Percentiles rank a stretch among this genome's conserved stretches.
Evolutionary conservation across 2,888 invertebrate species (phyloP).

Genomic region (Pandemis heparana): DNA sequence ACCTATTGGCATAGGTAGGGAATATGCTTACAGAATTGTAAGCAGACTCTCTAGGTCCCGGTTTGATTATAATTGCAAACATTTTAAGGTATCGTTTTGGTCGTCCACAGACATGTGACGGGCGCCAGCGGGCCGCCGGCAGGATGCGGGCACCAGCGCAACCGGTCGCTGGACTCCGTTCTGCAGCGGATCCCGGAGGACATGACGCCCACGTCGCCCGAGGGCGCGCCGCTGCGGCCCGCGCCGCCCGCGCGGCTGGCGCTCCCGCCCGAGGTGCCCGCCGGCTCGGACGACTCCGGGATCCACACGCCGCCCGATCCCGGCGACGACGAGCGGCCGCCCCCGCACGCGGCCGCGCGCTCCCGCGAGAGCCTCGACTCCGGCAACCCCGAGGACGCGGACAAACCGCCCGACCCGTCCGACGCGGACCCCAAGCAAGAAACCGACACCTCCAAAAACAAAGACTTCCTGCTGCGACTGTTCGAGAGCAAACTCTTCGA

Average conservation of each 20-base stretch:
- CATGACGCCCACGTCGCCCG: conserved; percentile 86
- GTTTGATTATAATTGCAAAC: background rate
- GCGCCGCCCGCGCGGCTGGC: conserved; percentile 78
- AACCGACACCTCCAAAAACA: conserved; percentile 79
- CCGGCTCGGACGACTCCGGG: conserved; percentile 93
- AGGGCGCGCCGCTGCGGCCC: conserved; percentile 44
- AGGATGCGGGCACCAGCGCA: conserved; percentile 92
- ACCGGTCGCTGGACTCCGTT: conserved; percentile 95
- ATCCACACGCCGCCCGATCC: conserved; percentile 83
- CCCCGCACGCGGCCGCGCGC: conserved; percentile 82
- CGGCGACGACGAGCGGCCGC: conserved; percentile 82
- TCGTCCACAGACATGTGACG: conserved; percentile 81
- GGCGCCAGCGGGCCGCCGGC: conserved; percentile 77
- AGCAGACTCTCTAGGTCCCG: background rate
- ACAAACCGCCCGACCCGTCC: conserved; percentile 79
- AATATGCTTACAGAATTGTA: background rate
- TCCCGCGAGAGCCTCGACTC: conserved; percentile 92
- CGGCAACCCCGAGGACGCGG: conserved; percentile 87
- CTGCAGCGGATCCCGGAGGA: conserved; percentile 95
- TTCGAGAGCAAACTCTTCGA: conserved; percentile 99
- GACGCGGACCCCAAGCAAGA: conserved; percentile 67
- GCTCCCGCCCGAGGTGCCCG: conserved; percentile 77
- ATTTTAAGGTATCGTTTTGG: conserved; percentile 48
- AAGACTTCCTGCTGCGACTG: conserved; percentile 92
- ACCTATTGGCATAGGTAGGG: too few relatives aligned